Evolutionary conservation across 2,113 vertebrate species (phyloP), one percentile per base, ranked within the genome.

Genomic region (Rattus rattus): DNA sequence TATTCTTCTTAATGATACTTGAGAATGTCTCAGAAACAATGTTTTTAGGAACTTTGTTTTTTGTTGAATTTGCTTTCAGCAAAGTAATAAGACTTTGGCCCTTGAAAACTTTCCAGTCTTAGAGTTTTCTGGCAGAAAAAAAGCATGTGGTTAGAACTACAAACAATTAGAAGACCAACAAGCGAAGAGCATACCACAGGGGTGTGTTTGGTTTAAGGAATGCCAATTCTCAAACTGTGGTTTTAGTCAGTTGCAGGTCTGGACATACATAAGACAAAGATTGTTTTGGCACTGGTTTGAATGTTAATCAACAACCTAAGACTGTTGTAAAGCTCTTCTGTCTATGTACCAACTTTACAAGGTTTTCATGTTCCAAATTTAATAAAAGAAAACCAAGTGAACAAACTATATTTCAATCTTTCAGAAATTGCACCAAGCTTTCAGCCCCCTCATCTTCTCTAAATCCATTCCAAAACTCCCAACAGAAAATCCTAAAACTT

Each of bases 21-120:
- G 92, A 97, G 76, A 76, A 86, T 87, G 96, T 97, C 47, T 95
- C 65, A 65, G 90, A 95, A 94, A 63, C 88, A 84, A 0, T 94
- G 56, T 96, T 97, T 97, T 96, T 91, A 81, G 54, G 30, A 94
- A 96, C 59, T 93, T 95, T 65, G 73, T 90, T 92, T 61, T 96
- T 95, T 95, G 88, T 72, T 97, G 80, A 94, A 26, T 97, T 96
- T 97, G 90, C 91, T 95, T 96, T 94, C 49, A 96, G 33, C 80
- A 81, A 83, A 63, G 95, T 97, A 90, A 85, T 91, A 90, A 83
- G 56, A 61, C 30, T 94, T 94, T 93, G 33, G 19, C 88, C 94
- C 96, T 94, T 95, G 84, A 93, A 88, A 97, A 93, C 88, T 77
- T 92, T 90, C 17, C 94, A 95, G 77, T 65, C 88, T 96, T n/a